Conservation (phyloP, 2,113 vertebrate species). For the Vicugna pacos region DNA sequence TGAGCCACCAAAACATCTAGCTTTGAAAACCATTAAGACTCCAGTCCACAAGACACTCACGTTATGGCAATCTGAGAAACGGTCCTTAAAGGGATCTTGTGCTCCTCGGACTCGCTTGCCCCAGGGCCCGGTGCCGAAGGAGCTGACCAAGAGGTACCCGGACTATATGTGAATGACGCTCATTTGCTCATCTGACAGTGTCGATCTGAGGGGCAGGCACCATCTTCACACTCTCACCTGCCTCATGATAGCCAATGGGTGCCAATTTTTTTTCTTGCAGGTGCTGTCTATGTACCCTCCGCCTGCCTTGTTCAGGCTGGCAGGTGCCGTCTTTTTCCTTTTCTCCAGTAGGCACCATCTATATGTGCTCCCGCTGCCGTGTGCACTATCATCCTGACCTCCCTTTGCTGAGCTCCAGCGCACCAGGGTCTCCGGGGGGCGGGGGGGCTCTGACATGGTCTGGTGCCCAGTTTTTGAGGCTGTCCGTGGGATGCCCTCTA, state of each 20-base stretch:
- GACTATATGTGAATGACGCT: not conserved
- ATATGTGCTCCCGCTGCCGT: not conserved
- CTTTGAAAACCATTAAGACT: not conserved
- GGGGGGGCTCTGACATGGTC: not conserved
- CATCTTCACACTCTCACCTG: not conserved
- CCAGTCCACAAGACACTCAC: not conserved
- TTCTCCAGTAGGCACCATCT: not conserved
- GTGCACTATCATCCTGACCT: not conserved
- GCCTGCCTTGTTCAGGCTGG: not conserved
- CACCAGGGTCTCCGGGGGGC: not conserved
- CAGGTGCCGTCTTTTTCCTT: not conserved
- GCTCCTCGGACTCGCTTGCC: not conserved
- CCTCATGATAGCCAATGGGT: not conserved
- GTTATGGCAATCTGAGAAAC: not conserved
- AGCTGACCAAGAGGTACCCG: not conserved
- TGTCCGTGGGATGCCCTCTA: not conserved
- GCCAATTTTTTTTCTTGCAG: not conserved
- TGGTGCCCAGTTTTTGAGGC: not conserved
- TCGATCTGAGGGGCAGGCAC: not conserved
- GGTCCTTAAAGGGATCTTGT: not conserved
- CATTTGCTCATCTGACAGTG: not conserved
- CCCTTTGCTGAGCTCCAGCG: not conserved
- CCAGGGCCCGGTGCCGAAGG: not conserved
- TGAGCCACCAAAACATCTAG: not conserved
- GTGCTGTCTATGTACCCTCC: not conserved